phyloP scores from a whole-genome alignment of 2,888 invertebrate genomes.

The Amphimallon solstitiale region DNA sequence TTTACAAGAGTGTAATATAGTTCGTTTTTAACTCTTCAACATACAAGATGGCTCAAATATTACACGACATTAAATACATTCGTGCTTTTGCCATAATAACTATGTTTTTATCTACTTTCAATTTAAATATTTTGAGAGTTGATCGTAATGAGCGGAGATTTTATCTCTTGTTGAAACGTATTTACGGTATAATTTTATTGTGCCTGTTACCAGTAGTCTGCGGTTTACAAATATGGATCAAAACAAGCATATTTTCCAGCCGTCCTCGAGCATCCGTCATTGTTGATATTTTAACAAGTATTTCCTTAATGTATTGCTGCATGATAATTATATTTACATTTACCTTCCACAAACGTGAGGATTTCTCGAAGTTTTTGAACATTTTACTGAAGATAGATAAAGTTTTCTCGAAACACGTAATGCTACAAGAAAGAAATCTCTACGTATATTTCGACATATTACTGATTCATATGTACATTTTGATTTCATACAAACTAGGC shows the following conservation, averaged over 20 bases:
- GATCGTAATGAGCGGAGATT: not conserved
- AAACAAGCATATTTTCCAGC: not conserved
- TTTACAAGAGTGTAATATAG: no score
- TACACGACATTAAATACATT: slow-evolving; percentile 6
- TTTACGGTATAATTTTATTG: not conserved
- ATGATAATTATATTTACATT: slow-evolving; percentile 3
- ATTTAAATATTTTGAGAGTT: slow-evolving; percentile 9
- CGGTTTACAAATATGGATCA: not conserved
- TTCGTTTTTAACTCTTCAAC: no score
- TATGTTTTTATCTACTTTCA: not conserved
- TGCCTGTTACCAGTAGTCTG: not conserved
- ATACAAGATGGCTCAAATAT: not conserved
- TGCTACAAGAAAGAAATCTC: not conserved
- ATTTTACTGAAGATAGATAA: not conserved
- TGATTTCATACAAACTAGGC: not conserved
- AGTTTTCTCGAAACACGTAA: not conserved
- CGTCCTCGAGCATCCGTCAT: not conserved
- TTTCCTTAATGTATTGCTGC: not conserved
- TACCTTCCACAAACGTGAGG: not conserved
- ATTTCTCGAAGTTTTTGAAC: not conserved
- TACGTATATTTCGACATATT: slow-evolving; percentile 2
- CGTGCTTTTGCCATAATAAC: not conserved
- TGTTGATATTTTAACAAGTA: not conserved
- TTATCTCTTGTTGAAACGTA: not conserved
- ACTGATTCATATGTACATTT: not conserved